Evolutionary conservation across 1,140 invertebrate genomes (phyloP), one percentile per base, ranked within the genome.

Genomic region (Cyphomyrmex costatus): DNA sequence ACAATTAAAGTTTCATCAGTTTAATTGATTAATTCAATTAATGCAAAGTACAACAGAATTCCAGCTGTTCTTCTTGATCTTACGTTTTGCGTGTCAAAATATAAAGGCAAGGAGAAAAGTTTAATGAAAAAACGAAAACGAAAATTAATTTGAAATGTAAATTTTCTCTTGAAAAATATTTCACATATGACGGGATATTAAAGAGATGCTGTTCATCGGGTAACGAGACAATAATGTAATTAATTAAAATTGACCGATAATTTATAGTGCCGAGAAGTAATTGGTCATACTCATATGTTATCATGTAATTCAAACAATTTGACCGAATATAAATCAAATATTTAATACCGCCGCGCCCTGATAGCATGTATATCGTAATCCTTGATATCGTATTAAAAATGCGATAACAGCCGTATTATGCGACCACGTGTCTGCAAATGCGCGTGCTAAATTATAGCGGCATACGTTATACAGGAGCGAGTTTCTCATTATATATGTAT

Each of bases 261-360:
- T 82, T 73, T 73, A 30, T 30, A 73, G 24, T 12, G 10, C 16
- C 51, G 33, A 30, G 16, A 24, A 49, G 42, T 53, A 73, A 77
- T 77, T 74, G 42, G 58, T 21, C 70, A 6, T 60, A 24, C 21
- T 56, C 79, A 30, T 46, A 58, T 60, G 49, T 58, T 60, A 70
- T 53, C 51, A 19, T 58, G 33, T 60, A 82, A 73, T 82, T 82
- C 79, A 82, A 71, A 71, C 51, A 71, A 82, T 82, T 71, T 24
- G 66, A 30, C 36, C 12, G 5, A 60, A 73, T 73, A 82, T 73
- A 82, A 82, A 82, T 82, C 51, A 82, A 73, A 73, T 36, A 58
- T 82, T 82, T 82, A 82, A 82, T 73, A 73, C 46, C 53, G 33
- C 78, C 33, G 65, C 33, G 46, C 27, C n/a, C 27, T 24, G 77